A percentile compares a stretch with the other conserved stretches of the same genome.
Evolutionary conservation across 2,113 vertebrate genomes (phyloP).

Genomic region (Atrichornis clamosus): DNA sequence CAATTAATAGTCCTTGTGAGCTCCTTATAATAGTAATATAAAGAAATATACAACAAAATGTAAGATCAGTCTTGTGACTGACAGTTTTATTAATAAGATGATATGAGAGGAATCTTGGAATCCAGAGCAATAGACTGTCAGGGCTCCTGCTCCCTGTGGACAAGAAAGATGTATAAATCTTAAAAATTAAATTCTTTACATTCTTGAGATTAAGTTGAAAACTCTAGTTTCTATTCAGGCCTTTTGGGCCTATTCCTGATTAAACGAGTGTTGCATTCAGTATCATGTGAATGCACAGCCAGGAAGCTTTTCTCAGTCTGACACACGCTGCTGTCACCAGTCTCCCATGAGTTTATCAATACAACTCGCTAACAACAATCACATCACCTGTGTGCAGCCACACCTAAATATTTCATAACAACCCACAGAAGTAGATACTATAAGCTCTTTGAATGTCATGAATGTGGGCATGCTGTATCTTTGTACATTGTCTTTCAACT

Average conservation of each 20-base stretch:
- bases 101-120: neutral
- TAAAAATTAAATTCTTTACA: conserved; percentile 59
- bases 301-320: neutral
- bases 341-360: neutral
- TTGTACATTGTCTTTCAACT: too few species aligned
- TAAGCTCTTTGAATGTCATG: neutral
- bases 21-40: neutral
- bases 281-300: neutral
- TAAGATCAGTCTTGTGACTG: neutral
- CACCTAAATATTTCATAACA: neutral
- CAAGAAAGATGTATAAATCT: neutral
- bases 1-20: neutral
- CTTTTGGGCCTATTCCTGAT: neutral
- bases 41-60: neutral
- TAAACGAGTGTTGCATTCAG: neutral
- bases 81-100: conserved; percentile 10
- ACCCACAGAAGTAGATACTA: neutral
- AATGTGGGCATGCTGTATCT: neutral
- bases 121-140: neutral
- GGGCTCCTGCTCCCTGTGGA: conserved; percentile 34
- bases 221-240: neutral
- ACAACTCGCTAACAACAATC: fast-evolving
- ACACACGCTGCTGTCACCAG: neutral
- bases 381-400: neutral
- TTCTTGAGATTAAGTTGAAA: conserved; percentile 39